Conservation (phyloP, 2,797 vertebrate genomes). For the Monodelphis domestica region DNA sequence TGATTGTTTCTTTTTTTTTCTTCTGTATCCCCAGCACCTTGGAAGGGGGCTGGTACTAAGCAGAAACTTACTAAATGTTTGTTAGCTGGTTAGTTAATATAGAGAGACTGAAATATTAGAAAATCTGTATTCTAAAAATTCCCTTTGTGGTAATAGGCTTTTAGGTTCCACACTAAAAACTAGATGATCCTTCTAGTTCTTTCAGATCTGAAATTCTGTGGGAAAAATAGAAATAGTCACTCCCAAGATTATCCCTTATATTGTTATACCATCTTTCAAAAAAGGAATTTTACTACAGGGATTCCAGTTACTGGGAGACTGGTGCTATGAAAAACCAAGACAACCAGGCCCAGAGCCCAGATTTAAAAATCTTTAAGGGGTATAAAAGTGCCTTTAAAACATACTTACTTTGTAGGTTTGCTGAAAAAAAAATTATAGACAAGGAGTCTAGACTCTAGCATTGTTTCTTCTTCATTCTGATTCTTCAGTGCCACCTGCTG, state of each 20-base stretch:
- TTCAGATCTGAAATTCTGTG: not conserved
- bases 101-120: not conserved
- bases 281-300: not conserved
- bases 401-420: not conserved
- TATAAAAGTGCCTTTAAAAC: not conserved
- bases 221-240: not conserved
- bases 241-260: not conserved
- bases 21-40: not conserved
- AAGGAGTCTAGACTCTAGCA: not conserved
- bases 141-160: not conserved
- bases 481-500: not conserved
- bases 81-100: not conserved
- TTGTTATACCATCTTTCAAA: not conserved
- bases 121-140: not conserved
- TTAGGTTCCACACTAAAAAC: not conserved
- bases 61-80: not conserved
- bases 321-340: not conserved
- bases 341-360: not conserved
- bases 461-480: not conserved
- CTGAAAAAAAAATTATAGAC: not conserved
- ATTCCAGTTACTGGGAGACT: not conserved
- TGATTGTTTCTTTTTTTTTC: not conserved
- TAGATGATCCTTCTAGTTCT: not conserved
- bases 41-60: not conserved
- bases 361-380: not conserved